Conservation (phyloP, 2,113 vertebrate species). For the Lophochroa leadbeateri region DNA sequence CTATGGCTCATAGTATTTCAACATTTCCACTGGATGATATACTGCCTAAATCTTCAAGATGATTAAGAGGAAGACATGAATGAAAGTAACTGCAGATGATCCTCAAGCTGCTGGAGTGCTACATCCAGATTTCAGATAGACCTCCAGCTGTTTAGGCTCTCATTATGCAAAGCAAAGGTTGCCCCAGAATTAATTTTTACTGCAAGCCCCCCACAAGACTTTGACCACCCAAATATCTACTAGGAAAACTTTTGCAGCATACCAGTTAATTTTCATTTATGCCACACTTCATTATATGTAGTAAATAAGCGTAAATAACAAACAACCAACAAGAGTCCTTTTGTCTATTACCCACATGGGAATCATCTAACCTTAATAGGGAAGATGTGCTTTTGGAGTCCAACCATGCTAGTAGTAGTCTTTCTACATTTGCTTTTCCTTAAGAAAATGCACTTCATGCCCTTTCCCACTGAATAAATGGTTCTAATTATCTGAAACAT, state of each 20-base stretch:
- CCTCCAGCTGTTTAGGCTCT: background rate
- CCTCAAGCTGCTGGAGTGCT: background rate
- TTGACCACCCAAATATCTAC: slow-evolving; percentile 11
- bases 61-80: slow-evolving; percentile 26
- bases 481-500: slow-evolving; percentile 27
- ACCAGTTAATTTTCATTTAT: background rate
- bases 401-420: background rate
- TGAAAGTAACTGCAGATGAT: slow-evolving; percentile 43
- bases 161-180: background rate
- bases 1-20: background rate
- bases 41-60: background rate
- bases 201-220: background rate
- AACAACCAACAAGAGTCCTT: background rate
- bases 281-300: background rate
- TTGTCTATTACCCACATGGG: background rate
- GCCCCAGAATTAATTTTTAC: slow-evolving; percentile 15
- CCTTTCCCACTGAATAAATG: slow-evolving; percentile 33
- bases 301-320: background rate
- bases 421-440: background rate
- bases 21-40: slow-evolving; percentile 4
- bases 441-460: slow-evolving; percentile 22
- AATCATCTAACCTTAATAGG: background rate
- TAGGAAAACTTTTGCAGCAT: background rate
- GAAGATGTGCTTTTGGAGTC: slow-evolving; percentile 5
- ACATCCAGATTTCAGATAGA: background rate